phyloP scores from a whole-genome alignment of 2,888 invertebrate species.

The Caenorhabditis uteleia region DNA sequence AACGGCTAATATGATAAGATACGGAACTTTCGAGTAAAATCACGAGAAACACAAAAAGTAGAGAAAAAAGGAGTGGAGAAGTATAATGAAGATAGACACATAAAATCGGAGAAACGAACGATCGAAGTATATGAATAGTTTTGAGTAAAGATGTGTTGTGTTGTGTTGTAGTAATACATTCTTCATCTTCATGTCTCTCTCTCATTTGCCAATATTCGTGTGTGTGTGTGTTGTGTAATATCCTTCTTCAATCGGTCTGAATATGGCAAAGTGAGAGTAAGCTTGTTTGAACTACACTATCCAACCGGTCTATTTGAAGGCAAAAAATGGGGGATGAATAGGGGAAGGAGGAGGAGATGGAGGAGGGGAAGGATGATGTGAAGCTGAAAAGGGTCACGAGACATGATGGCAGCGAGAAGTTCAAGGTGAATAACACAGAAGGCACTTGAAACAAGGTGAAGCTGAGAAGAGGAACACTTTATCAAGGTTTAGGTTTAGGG shows the following conservation, averaged over 20 bases:
- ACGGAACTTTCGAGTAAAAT: no score
- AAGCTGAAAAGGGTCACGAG: background rate
- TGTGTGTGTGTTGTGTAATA: constrained; percentile 34
- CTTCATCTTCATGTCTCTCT: no score
- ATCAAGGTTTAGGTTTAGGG: no score
- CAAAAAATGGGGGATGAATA: constrained; percentile 21
- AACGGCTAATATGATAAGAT: no score
- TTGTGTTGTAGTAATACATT: background rate
- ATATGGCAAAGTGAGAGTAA: constrained; percentile 30
- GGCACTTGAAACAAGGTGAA: no score
- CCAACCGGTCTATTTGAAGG: constrained; percentile 37
- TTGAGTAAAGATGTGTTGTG: background rate
- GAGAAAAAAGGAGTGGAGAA: background rate
- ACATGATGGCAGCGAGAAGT: no score
- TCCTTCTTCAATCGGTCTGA: constrained; percentile 9
- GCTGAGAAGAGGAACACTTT: no score
- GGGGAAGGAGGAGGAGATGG: background rate
- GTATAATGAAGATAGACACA: background rate
- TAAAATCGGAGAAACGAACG: background rate
- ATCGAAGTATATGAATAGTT: background rate
- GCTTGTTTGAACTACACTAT: constrained; percentile 43
- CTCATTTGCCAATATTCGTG: background rate
- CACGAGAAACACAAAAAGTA: background rate
- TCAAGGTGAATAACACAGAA: no score
- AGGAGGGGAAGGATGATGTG: constrained; percentile 3